Conservation (phyloP, 2,113 vertebrate species). For the Petrocephalus zakoni region DNA sequence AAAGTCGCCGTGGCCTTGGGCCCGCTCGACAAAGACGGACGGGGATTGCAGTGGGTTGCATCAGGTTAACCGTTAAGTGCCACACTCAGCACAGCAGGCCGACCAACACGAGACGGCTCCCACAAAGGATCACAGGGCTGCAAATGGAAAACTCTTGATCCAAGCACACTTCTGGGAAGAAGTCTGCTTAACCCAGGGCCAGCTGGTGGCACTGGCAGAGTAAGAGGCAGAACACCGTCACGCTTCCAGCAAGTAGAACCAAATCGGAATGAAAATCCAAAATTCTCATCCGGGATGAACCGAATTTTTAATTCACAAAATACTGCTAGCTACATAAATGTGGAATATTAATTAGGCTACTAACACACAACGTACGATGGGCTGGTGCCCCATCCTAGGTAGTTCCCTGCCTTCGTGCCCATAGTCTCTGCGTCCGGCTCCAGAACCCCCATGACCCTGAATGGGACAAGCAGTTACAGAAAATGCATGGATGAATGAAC, state of each 20-base stretch:
- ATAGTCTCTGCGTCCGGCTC: no score
- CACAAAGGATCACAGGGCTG: neutral
- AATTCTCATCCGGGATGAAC: neutral
- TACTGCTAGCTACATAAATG: neutral
- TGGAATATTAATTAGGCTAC: neutral
- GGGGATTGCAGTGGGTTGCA: conserved; percentile 48
- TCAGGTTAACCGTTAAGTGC: conserved; percentile 45
- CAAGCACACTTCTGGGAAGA: neutral
- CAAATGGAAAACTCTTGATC: neutral
- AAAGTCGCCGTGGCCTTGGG: conserved; percentile 42
- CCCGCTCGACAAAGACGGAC: conserved; percentile 40
- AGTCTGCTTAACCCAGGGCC: neutral
- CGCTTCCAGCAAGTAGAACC: neutral
- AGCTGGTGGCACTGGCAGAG: neutral
- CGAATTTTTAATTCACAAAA: neutral
- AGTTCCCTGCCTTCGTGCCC: no score
- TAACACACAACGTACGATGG: neutral
- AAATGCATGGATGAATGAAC: no score
- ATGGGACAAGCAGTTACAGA: no score
- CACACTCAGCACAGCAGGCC: neutral
- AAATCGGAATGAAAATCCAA: neutral
- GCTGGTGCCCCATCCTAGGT: no score
- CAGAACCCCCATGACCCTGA: no score
- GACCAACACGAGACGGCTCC: conserved; percentile 30
- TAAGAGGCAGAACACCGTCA: neutral